Percentiles rank a stretch among this genome's conserved stretches.
Evolutionary conservation across 2,113 vertebrate species (phyloP).

Genomic region (Stictonetta naevosa): DNA sequence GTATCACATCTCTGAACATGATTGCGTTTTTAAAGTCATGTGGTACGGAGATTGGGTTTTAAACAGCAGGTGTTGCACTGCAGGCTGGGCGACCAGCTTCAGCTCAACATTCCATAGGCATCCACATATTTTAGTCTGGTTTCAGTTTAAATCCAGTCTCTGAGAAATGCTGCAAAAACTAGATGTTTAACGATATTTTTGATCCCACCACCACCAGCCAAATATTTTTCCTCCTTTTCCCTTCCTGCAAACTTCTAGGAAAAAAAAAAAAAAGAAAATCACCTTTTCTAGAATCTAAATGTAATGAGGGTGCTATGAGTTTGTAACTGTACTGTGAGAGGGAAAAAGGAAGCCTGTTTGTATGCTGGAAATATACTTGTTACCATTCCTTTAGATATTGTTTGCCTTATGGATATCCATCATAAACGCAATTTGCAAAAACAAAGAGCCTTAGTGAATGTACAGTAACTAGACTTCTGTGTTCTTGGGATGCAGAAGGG

Average conservation of each 20-base stretch:
- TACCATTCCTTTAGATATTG: slow-evolving; percentile 93
- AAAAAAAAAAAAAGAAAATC: slow-evolving; percentile 57
- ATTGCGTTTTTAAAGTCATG: slow-evolving; percentile 45
- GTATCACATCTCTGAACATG: slow-evolving; percentile 73
- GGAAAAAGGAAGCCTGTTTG: slow-evolving; percentile 81
- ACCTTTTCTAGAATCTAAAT: slow-evolving; percentile 75
- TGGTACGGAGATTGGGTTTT: slow-evolving; percentile 57
- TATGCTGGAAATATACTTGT: slow-evolving; percentile 90
- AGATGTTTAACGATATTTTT: slow-evolving; percentile 71
- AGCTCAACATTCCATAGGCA: slow-evolving; percentile 81
- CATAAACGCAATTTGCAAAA: slow-evolving; percentile 89
- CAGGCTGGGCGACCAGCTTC: slow-evolving; percentile 50
- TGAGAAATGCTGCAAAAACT: slow-evolving; percentile 80
- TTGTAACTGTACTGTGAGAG: slow-evolving; percentile 84
- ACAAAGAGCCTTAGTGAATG: slow-evolving; percentile 93
- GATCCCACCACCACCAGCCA: slow-evolving; percentile 71
- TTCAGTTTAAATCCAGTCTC: slow-evolving; percentile 76
- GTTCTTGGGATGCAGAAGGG: slow-evolving; percentile 84
- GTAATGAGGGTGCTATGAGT: slow-evolving; percentile 81
- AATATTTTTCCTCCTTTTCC: slow-evolving; percentile 67
- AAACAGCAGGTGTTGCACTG: slow-evolving; percentile 61
- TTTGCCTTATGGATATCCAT: slow-evolving; percentile 91
- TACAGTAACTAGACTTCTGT: slow-evolving; percentile 90
- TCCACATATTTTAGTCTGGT: slow-evolving; percentile 70
- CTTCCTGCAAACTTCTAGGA: slow-evolving; percentile 69